phyloP scores from a whole-genome alignment of 2,888 invertebrate genomes.

The Willowsia nigromaculata region DNA sequence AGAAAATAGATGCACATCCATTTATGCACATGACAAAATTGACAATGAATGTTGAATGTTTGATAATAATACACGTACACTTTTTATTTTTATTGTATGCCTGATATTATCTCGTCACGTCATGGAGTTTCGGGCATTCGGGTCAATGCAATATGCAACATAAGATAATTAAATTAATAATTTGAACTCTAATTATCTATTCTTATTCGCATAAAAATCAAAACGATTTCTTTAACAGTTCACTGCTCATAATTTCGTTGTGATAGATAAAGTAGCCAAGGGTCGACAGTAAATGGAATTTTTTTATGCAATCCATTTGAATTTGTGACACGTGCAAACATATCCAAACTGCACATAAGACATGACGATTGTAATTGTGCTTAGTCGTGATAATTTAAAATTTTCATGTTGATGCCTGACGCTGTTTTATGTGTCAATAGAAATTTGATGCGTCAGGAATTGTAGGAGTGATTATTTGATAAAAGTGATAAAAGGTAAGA shows the following conservation, averaged over 20 bases:
- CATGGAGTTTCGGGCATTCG: constrained; percentile 73
- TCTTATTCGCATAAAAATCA: constrained; percentile 33
- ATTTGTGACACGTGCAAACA: constrained; percentile 53
- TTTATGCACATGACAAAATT: constrained; percentile 61
- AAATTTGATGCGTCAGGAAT: constrained; percentile 72
- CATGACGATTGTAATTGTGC: background rate
- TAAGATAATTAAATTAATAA: constrained; percentile 77
- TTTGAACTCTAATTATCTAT: constrained; percentile 69
- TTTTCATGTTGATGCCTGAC: constrained; percentile 60
- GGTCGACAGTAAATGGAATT: constrained; percentile 35
- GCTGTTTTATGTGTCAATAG: constrained; percentile 73
- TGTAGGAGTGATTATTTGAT: constrained; percentile 70
- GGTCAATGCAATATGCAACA: constrained; percentile 76
- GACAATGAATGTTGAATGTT: constrained; percentile 24
- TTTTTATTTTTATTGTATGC: constrained; percentile 38
- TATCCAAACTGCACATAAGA: constrained; percentile 35
- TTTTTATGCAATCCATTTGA: constrained; percentile 36
- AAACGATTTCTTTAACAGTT: constrained; percentile 48
- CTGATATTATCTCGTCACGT: constrained; percentile 70
- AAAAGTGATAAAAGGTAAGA: constrained; percentile 65
- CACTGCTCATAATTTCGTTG: constrained; percentile 16
- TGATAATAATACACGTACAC: constrained; percentile 60
- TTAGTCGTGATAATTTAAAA: constrained; percentile 69
- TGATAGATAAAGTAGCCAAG: constrained; percentile 42
- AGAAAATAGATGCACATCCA: background rate